These are phyloP conservation scores for Hystrix cristata DNA, from an alignment of 2,113 vertebrate genomes.

Conservation along the genomic window DNA sequence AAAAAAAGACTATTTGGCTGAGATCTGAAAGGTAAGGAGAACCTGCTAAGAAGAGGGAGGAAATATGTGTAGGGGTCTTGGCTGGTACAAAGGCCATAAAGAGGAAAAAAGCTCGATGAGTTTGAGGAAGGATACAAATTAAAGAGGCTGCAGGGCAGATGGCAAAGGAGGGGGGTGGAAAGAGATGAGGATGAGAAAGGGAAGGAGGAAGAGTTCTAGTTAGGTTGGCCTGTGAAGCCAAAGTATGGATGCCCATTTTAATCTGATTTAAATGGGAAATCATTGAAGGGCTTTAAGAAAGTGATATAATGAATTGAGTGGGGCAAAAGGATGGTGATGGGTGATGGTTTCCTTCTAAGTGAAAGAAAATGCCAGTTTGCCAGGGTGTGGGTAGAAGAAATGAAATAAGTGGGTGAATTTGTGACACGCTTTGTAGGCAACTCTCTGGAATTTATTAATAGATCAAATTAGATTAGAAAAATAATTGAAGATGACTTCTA, in stretches of 20 bases:
- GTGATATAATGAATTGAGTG: fast-evolving
- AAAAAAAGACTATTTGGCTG: background rate
- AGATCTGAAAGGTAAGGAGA: background rate
- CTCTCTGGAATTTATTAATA: background rate
- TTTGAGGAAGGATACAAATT: background rate
- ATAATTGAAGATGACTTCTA: background rate
- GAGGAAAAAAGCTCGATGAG: background rate
- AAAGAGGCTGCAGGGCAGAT: background rate
- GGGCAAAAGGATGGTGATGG: background rate
- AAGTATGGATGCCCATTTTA: background rate
- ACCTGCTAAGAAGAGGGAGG: background rate
- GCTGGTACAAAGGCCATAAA: background rate
- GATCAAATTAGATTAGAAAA: background rate
- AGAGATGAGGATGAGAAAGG: background rate
- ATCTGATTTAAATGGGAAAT: background rate
- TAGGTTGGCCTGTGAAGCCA: background rate
- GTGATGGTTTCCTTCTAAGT: background rate
- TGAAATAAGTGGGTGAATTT: background rate
- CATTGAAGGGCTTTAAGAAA: background rate
- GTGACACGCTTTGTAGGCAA: background rate
- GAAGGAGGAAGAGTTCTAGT: background rate
- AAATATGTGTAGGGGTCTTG: background rate
- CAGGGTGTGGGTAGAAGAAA: background rate
- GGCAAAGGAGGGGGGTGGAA: too few relatives aligned
- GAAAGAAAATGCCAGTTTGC: background rate